Evolutionary conservation across 2,888 invertebrate genomes (phyloP), one percentile per base, ranked within the genome.

Genomic region (Chaitophorus viminalis): DNA sequence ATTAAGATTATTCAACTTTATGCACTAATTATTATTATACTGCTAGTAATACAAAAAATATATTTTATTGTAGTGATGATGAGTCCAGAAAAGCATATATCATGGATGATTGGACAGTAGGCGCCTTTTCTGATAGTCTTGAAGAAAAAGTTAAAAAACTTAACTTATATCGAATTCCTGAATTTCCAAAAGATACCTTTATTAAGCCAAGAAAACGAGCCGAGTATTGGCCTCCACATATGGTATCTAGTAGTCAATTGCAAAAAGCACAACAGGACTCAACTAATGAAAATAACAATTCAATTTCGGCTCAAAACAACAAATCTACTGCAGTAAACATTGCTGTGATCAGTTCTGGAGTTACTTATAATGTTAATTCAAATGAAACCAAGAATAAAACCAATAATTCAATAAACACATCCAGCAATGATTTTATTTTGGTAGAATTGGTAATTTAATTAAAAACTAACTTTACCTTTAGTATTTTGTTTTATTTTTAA

Each of bases 361-460:
- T 86, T 54, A 11, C 11, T 11, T 78, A 54, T 78, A 78, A 86
- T 78, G 29, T 33, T 4, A 86, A 70, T 70, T 78, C 78, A 76
- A 25, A 25, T 11, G 79, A 87, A 79, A 81, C 36, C 29, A 79
- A 79, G 31, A 79, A 79, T 21, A 78, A 87, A 87, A 31, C 60
- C 79, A 74, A 79, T 74, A 72, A 79, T 3, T 87, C 79, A 3
- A 74, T 87, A 18, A 87, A 87, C 74, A 81, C 79, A 74, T 87
- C 86, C 31, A 87, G 86, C 39, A 87, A 74, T 65, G 89, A 89
- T 89, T 89, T 89, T 88, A 89, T 89, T 88, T 82, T 89, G 89
- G 89, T 89, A 89, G 89, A 89, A 82, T 88, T 89, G 89, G 89
- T 89, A 89, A 89, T 88, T 89, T 87, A 25, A 87, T 70, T 87